Base-by-base conservation (phyloP, 2,797 vertebrate species). In the Tenualosa thibaudeaui region DNA sequence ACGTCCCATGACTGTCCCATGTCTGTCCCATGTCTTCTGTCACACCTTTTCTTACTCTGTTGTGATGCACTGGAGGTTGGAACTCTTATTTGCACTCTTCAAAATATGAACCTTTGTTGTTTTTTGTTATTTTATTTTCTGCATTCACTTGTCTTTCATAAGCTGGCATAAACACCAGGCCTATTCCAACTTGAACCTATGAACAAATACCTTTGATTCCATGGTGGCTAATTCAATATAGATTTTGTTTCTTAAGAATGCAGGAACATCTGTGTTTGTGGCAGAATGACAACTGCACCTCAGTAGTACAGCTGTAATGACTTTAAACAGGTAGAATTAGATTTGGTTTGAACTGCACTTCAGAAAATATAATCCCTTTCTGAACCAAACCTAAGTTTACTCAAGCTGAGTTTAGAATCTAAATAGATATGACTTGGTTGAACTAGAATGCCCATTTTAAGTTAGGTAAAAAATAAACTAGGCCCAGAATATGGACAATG, bases 311-410 rank as follows among this genome's bases (percentile, higher is more conserved):
- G 31, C 15, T 15, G 26, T 81, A 84, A 68, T 24, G 56, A 4
- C 12, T 31, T 82, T 84, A 22, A 85, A 46, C 24, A 46, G 58
- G 56, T 56, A 17, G 31, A 60, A 71, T 46, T 40, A 51, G 50
- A 85, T 83, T 87, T 85, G 26, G 40, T 71, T 71, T 71, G 19
- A 40, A 37, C 26, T 68, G 1, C 8, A 68, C 26, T 9, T 68
- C 40, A 81, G 43, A 58, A 84, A 83, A 43, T 46, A 10, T 19
- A 84, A 50, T 62, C 60, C 1, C 15, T 40, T 15, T 26, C 9
- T 4, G 31, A 40, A 56, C 17, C 19, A 71, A 40, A 71, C 31
- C 13, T 22, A 68, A 31, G 31, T 31, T 7, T 31, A 31, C 24
- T 31, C 31, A 51, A 51, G 9, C 50, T 5, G 54, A 56, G 54